These are phyloP conservation scores for Polyommatus iphigenia DNA, from an alignment of 2,888 invertebrate species.

Conservation along the genomic window DNA sequence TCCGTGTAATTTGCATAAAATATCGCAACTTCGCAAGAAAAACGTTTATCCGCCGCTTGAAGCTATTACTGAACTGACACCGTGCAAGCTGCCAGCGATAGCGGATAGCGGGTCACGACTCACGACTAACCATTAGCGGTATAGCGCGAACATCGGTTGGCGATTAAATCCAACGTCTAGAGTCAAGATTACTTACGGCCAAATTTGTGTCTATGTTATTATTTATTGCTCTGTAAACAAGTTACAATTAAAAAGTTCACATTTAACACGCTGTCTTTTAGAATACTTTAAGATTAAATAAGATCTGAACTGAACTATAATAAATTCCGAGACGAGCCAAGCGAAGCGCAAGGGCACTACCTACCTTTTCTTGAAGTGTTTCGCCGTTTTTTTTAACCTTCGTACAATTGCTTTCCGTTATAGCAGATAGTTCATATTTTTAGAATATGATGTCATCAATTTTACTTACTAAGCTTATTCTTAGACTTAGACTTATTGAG, in stretches of 20 bases:
- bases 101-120: background rate
- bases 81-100: background rate
- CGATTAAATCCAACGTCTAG: background rate
- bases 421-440: too few species aligned
- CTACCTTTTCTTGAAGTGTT: too few species aligned
- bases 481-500: too few species aligned
- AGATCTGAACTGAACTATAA: background rate
- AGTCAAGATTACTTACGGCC: background rate
- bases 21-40: slow-evolving; percentile 6
- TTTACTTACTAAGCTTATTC: too few species aligned
- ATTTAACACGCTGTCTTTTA: background rate
- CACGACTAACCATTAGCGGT: background rate
- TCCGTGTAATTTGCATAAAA: slow-evolving; percentile 6
- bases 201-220: background rate
- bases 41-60: background rate
- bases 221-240: too few species aligned
- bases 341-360: too few species aligned
- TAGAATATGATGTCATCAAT: too few species aligned
- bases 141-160: background rate
- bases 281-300: background rate
- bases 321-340: too few species aligned
- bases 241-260: too few species aligned
- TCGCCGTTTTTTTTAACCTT: too few species aligned
- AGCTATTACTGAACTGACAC: background rate
- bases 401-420: too few species aligned